Evolutionary conservation across 2,888 invertebrate species (phyloP).

Genomic region (Eupeodes luniger): DNA sequence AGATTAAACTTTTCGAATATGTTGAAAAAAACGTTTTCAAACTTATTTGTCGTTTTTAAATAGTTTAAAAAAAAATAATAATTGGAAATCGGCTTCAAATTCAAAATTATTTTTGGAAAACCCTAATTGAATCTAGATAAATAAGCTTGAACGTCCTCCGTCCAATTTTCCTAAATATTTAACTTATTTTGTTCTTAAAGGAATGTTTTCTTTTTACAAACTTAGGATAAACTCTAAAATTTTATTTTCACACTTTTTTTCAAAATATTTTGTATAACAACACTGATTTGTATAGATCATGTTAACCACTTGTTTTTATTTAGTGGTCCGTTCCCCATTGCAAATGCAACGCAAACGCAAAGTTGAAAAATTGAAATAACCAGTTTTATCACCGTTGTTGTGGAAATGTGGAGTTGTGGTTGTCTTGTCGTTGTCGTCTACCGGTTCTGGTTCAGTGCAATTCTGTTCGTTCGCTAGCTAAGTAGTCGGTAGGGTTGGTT

Average conservation of each 20-base stretch:
- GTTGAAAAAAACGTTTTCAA: too few species aligned
- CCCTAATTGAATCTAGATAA: too few species aligned
- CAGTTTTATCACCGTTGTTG: constrained; percentile 46
- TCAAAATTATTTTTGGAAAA: too few species aligned
- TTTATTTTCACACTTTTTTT: neutral
- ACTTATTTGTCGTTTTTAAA: too few species aligned
- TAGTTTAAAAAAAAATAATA: too few species aligned
- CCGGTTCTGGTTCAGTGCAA: constrained; percentile 77
- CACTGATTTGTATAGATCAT: constrained; percentile 16
- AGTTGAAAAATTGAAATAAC: constrained; percentile 16
- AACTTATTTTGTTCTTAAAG: too few species aligned
- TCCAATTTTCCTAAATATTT: too few species aligned
- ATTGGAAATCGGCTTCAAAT: too few species aligned
- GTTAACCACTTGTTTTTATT: constrained; percentile 60
- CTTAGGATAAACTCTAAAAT: too few species aligned
- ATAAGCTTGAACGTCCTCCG: too few species aligned
- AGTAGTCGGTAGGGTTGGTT: constrained; percentile 43
- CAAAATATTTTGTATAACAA: neutral
- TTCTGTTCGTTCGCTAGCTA: constrained; percentile 56
- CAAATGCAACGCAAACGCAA: constrained; percentile 32
- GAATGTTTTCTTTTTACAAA: too few species aligned
- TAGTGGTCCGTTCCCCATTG: constrained; percentile 56
- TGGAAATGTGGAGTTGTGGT: constrained; percentile 34
- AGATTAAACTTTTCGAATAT: too few species aligned
- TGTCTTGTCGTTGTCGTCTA: constrained; percentile 64